These are phyloP conservation scores for Oscheius myriophilus DNA, from an alignment of 2,888 invertebrate species.

Conservation along the genomic window DNA sequence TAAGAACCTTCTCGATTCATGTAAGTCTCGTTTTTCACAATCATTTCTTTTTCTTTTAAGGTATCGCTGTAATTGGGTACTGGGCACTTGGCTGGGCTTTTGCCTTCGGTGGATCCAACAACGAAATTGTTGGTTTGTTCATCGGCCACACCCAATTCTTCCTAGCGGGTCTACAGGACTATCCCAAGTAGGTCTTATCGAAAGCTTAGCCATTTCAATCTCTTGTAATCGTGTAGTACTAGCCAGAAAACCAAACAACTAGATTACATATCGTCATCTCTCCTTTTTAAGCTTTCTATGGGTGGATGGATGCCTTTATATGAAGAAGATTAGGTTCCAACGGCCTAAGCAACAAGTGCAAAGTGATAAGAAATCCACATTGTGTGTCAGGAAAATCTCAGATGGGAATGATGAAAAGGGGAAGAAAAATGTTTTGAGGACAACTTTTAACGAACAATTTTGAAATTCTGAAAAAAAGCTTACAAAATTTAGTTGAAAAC, in stretches of 20 bases:
- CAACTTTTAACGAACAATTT: too few relatives aligned
- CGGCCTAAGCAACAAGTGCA: too few relatives aligned
- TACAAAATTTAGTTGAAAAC: too few relatives aligned
- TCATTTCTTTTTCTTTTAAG: slow-evolving; percentile 43
- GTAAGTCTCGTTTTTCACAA: slow-evolving; percentile 64
- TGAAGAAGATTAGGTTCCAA: too few relatives aligned
- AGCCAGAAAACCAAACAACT: background rate
- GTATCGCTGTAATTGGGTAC: slow-evolving; percentile 72
- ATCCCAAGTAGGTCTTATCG: slow-evolving; percentile 54
- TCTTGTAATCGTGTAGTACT: background rate
- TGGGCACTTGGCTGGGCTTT: slow-evolving; percentile 74
- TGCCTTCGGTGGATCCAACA: slow-evolving; percentile 72
- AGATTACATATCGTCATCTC: background rate
- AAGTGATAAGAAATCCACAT: too few relatives aligned
- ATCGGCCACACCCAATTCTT: slow-evolving; percentile 72
- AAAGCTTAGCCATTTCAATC: background rate
- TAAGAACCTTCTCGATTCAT: slow-evolving; percentile 75
- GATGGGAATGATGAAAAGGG: too few relatives aligned
- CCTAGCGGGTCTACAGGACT: slow-evolving; percentile 56
- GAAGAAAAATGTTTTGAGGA: too few relatives aligned
- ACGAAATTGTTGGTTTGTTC: slow-evolving; percentile 65
- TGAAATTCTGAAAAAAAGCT: too few relatives aligned
- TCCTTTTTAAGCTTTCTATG: background rate
- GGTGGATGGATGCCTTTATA: too few relatives aligned
- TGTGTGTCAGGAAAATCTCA: too few relatives aligned